phyloP scores from a whole-genome alignment of 2,888 invertebrate genomes.

The Matsumyia berberina region DNA sequence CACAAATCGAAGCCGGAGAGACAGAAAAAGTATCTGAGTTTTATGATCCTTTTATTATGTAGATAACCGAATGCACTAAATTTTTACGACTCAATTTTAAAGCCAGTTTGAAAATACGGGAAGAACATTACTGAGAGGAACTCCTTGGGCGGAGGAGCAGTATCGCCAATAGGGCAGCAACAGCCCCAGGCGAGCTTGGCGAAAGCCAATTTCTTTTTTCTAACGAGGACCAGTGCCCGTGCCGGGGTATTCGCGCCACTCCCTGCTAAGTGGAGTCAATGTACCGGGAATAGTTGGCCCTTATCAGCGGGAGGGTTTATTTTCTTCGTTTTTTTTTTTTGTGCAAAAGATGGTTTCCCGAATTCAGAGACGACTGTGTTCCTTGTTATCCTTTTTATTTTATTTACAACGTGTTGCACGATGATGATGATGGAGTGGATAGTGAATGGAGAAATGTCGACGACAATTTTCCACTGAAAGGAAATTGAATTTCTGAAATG shows the following conservation, averaged over 20 bases:
- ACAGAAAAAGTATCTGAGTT: slow-evolving; percentile 54
- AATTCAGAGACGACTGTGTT: slow-evolving; percentile 50
- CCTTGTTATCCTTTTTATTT: slow-evolving; percentile 23
- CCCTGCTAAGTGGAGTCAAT: slow-evolving; percentile 60
- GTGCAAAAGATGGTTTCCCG: slow-evolving; percentile 33
- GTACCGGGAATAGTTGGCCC: slow-evolving; percentile 61
- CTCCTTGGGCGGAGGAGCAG: slow-evolving; percentile 28
- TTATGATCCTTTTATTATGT: slow-evolving; percentile 69
- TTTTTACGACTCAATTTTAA: slow-evolving; percentile 69
- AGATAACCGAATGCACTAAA: slow-evolving; percentile 66
- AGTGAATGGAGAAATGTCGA: slow-evolving; percentile 41
- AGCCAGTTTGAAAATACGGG: slow-evolving; percentile 56
- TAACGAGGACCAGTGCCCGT: slow-evolving; percentile 14
- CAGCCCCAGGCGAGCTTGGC: slow-evolving; percentile 32
- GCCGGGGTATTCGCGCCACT: not conserved
- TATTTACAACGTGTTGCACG: slow-evolving; percentile 64
- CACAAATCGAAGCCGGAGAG: slow-evolving; percentile 42
- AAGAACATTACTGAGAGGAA: slow-evolving; percentile 34
- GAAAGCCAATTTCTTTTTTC: slow-evolving; percentile 19
- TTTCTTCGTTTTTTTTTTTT: slow-evolving; percentile 3
- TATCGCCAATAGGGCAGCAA: slow-evolving; percentile 26
- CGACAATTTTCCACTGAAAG: slow-evolving; percentile 66
- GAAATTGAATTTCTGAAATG: slow-evolving; percentile 68
- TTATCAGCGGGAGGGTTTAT: slow-evolving; percentile 22
- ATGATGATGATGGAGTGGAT: slow-evolving; percentile 65